Evolutionary conservation across 2,797 vertebrate genomes (phyloP).

Genomic region (Ptychadena robeensis): DNA sequence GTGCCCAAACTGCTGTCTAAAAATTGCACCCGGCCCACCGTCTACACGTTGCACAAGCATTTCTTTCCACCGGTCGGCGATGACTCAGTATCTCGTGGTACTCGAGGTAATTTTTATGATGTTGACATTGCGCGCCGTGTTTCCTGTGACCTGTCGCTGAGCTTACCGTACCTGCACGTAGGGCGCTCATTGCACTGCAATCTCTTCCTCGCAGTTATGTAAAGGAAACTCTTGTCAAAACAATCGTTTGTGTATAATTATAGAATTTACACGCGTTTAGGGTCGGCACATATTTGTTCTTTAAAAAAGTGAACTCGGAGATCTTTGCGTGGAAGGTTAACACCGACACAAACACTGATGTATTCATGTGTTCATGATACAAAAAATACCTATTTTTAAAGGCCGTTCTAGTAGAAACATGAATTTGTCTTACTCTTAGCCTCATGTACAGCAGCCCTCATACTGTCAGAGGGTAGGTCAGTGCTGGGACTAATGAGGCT

Average conservation of each 20-base stretch:
- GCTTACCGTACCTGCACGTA: background rate
- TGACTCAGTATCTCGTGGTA: conserved; percentile 80
- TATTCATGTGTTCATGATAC: background rate
- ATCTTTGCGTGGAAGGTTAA: background rate
- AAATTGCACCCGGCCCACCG: conserved; percentile 79
- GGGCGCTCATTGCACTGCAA: background rate
- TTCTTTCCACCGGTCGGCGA: conserved; percentile 80
- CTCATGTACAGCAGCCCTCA: too few relatives aligned
- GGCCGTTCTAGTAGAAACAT: background rate
- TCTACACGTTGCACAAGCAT: conserved; percentile 85
- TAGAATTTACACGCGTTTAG: background rate
- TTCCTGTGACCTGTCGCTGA: conserved; percentile 63
- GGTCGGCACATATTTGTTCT: too few relatives aligned
- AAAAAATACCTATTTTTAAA: background rate
- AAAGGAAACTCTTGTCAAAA: background rate
- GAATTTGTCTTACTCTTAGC: background rate
- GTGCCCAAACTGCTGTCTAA: conserved; percentile 83
- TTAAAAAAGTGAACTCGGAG: too few relatives aligned
- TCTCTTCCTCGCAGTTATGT: background rate
- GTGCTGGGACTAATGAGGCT: background rate
- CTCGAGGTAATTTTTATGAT: conserved; percentile 77
- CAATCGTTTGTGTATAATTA: background rate
- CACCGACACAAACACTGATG: background rate
- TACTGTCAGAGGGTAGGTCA: too few relatives aligned
- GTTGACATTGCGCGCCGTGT: conserved; percentile 68